A percentile compares a stretch with the other conserved stretches of the same genome.
Conservation (phyloP, 2,113 vertebrate genomes). For the Hemichromis elongatus region DNA sequence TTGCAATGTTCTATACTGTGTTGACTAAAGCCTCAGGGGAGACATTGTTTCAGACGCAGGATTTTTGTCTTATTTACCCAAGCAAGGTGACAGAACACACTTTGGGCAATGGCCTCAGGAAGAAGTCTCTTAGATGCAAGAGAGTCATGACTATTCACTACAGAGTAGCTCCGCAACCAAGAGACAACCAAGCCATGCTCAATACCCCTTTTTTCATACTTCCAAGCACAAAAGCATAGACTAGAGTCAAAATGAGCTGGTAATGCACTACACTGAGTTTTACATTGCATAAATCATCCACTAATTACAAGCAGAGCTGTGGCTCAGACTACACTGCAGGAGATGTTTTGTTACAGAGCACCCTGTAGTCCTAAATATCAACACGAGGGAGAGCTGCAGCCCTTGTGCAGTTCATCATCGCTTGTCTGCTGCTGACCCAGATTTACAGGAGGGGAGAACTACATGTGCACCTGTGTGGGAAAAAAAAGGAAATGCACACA, state of each 20-base stretch:
- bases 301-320: background rate
- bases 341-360: background rate
- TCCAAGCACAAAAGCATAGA: background rate
- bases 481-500: background rate
- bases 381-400: slow-evolving; percentile 11
- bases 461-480: background rate
- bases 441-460: background rate
- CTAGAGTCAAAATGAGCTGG: background rate
- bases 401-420: background rate
- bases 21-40: background rate
- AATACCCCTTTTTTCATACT: background rate
- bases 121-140: background rate
- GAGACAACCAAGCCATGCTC: background rate
- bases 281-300: background rate
- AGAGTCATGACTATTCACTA: background rate
- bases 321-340: background rate
- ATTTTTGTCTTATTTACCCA: background rate
- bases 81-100: background rate
- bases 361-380: slow-evolving; percentile 11
- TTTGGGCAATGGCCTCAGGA: background rate
- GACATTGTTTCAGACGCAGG: background rate
- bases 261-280: background rate
- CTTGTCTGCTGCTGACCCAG: background rate
- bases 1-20: background rate
- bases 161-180: background rate